These are phyloP conservation scores for Lagorchestes hirsutus DNA, from an alignment of 2,797 vertebrate genomes.

Conservation along the genomic window DNA sequence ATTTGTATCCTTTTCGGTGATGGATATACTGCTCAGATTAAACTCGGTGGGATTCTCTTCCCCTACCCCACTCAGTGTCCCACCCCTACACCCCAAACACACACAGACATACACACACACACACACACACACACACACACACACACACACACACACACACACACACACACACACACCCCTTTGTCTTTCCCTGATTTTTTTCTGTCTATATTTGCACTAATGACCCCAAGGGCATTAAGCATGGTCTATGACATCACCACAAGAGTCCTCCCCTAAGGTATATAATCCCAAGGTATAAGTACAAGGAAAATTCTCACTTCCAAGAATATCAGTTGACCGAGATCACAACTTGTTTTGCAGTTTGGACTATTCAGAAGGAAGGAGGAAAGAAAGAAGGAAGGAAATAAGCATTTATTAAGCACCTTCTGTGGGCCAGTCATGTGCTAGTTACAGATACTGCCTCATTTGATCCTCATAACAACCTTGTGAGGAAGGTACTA, in stretches of 20 bases:
- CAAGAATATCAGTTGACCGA: constrained; percentile 31
- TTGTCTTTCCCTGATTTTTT: not conserved
- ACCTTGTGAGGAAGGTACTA: not conserved
- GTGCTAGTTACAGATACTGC: not conserved
- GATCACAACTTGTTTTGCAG: constrained; percentile 50
- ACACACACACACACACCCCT: not conserved
- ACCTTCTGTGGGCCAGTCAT: not conserved
- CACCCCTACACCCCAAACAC: not conserved
- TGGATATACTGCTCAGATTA: constrained; percentile 87
- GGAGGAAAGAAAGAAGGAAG: not conserved
- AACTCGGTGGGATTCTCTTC: constrained; percentile 79
- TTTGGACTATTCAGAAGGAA: not conserved
- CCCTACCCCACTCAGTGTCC: constrained; percentile 52
- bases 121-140: not conserved
- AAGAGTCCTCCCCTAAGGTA: constrained; percentile 62
- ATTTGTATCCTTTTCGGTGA: constrained; percentile 89
- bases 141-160: not conserved
- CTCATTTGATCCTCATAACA: not conserved
- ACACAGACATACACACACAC: not conserved
- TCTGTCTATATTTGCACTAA: not conserved
- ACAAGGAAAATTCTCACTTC: constrained; percentile 52
- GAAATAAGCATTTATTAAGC: not conserved
- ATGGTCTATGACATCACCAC: constrained; percentile 45
- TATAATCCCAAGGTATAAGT: not conserved
- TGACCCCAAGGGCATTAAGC: constrained; percentile 43